Evolutionary conservation across 2,113 vertebrate species (phyloP), one percentile per base, ranked within the genome.

Genomic region (Leucopsar rothschildi): DNA sequence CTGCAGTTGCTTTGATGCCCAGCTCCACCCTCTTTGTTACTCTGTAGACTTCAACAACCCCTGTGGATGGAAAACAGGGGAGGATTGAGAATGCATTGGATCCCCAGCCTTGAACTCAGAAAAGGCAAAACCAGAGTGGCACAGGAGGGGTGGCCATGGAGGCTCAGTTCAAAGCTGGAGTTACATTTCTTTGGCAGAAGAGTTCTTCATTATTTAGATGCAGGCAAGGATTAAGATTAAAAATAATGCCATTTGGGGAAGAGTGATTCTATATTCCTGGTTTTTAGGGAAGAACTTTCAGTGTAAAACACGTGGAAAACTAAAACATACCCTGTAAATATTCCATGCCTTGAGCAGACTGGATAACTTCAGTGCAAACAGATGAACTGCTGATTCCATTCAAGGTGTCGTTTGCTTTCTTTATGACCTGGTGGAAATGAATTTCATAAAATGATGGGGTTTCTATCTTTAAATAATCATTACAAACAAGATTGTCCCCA

Each of bases 311-410:
- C 2, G 3, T 1, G 31, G 49, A 50, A 68, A 79, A 86, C 72
- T 10, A 52, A 79, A 86, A 94, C 98, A 97, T 98, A 99, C 99
- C 99, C 86, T 99, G 95, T 85, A 99, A 98, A 98, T 99, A 99
- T 77, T 99, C 99, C 99, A 99, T 99, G 96, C 99, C 99, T 96
- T 99, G 99, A 49, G 98, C 99, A 64, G 99, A 99, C 95, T 99
- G 99, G 98, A 99, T 99, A 86, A 99, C 99, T 98, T 99, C 99
- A 18, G 99, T 99, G 97, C 99, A 99, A 87, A 99, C 99, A 4
- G 98, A 98, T 35, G 99, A 99, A 96, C 99, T 99, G 96, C 99
- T 99, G 96, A 99, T 99, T 93, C 99, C 96, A 84, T 99, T 99
- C 95, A 99, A 98, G 88, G 98, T 99, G 93, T 99, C 99, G 55